Evolutionary conservation across 2,113 vertebrate species (phyloP).

Genomic region (Nanger granti): DNA sequence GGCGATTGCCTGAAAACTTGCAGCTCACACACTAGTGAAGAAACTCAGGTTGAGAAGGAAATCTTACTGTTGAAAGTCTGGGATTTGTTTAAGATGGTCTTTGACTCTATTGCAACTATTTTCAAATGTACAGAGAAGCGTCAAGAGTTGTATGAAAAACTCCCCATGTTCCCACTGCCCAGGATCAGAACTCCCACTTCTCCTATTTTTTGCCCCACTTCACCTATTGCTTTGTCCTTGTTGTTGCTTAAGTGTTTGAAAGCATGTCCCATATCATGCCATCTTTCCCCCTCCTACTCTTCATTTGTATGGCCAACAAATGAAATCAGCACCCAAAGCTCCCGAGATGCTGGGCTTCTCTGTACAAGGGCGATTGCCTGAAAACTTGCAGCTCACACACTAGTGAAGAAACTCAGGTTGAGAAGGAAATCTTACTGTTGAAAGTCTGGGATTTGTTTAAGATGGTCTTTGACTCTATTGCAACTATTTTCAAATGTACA

Average conservation of each 20-base stretch:
- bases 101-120: background rate
- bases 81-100: background rate
- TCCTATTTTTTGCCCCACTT: background rate
- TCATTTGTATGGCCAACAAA: background rate
- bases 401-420: background rate
- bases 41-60: background rate
- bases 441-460: background rate
- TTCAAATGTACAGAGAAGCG: background rate
- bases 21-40: background rate
- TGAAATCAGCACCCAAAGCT: background rate
- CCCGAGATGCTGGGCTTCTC: background rate
- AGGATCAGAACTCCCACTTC: background rate
- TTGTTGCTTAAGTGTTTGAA: background rate
- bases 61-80: background rate
- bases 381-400: background rate
- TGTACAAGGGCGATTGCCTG: background rate
- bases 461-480: background rate
- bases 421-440: background rate
- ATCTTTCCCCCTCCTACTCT: too few relatives aligned
- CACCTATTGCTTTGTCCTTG: background rate
- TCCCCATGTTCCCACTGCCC: accelerated
- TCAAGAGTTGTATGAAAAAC: background rate
- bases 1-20: background rate
- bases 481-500: background rate
- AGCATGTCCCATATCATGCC: background rate